Evolutionary conservation across 1,140 invertebrate genomes (phyloP), one percentile per base, ranked within the genome.

Genomic region (Plodia interpunctella): DNA sequence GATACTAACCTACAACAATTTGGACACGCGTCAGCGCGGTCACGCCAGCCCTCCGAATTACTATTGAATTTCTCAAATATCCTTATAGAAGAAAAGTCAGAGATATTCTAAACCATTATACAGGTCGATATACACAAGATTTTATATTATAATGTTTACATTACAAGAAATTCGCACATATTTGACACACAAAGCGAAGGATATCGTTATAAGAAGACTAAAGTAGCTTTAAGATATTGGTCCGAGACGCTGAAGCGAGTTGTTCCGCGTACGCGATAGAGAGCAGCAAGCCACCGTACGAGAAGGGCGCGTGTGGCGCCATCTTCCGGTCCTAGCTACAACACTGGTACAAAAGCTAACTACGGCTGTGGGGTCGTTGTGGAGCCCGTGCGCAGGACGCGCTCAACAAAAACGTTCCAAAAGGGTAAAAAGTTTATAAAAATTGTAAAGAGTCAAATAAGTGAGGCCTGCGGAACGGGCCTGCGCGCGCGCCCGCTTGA

Each of bases 111-210:
- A 87, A 89, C 86, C 83, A 87, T 89, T 87, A 87, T 87, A 89
- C 81, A 87, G 83, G 84, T 87, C 73, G 83, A 88, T 87, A 85
- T 88, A 88, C 81, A 85, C 72, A 78, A 79, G 78, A 78, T 71
- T 77, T 70, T 66, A 75, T 78, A 77, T 72, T 78, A 74, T 72
- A 76, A 62, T 20, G 74, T 83, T 83, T 78, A 86, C 78, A 78
- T 87, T 84, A 79, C 68, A 79, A 83, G 78, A 84, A 87, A 84
- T 87, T 87, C 82, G 87, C 87, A 87, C 79, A 84, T 83, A 86
- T 87, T 89, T 89, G 87, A 89, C 87, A 89, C 87, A 87, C 85
- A 87, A 89, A 89, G 87, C 87, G 87, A 89, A 76, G 84, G 74
- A 83, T 81, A 86, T 62, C 74, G 72, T 15, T 44, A 74, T 77